Percentiles rank a stretch among this genome's conserved stretches.
These are phyloP conservation scores for Lophochroa leadbeateri DNA, from an alignment of 2,113 vertebrate genomes.

Conservation along the genomic window DNA sequence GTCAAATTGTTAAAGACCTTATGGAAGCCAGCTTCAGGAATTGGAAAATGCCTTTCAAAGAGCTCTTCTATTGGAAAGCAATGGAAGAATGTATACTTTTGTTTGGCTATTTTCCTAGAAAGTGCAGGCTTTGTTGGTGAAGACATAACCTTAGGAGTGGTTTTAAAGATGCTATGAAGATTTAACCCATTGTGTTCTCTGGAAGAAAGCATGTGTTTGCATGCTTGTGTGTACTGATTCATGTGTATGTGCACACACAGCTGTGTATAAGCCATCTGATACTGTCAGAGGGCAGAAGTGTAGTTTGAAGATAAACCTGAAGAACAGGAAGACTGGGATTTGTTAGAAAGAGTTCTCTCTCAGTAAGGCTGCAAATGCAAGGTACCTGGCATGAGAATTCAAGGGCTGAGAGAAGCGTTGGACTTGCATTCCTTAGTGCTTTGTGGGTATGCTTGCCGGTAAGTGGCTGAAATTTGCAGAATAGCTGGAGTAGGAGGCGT, in stretches of 20 bases:
- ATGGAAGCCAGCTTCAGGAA: neutral
- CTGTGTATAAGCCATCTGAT: neutral
- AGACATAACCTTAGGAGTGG: neutral
- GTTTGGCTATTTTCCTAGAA: neutral
- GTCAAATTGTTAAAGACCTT: neutral
- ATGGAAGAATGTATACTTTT: neutral
- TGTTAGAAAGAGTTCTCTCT: neutral
- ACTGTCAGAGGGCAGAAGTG: neutral
- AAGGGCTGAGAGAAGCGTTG: neutral
- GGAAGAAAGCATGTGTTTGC: neutral
- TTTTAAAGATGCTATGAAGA: neutral
- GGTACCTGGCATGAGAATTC: neutral
- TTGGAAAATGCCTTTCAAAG: neutral
- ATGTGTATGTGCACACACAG: accelerated
- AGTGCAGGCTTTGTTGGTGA: neutral
- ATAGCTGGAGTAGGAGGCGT: neutral
- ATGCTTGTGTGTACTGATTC: neutral
- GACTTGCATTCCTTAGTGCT: neutral
- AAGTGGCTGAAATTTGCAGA: neutral
- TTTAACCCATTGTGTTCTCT: neutral
- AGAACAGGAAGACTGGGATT: neutral
- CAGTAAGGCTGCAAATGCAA: neutral
- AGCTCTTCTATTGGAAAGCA: neutral
- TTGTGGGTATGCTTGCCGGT: accelerated
- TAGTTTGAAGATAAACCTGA: neutral